Evolutionary conservation across 2,113 vertebrate genomes (phyloP).

Genomic region (Microtus pennsylvanicus): DNA sequence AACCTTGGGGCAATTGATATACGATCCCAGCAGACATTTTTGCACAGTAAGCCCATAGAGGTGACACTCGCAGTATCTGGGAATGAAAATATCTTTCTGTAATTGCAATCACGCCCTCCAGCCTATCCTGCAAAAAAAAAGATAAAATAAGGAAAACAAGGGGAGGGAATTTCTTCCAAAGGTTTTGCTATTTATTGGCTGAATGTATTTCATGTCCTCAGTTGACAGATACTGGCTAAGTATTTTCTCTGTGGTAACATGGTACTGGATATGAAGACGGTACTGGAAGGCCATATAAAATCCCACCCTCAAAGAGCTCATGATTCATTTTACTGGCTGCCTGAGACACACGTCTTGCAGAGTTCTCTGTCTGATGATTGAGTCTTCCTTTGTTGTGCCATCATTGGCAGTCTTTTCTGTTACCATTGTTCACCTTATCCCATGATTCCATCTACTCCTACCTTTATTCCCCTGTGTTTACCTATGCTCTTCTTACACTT

Average conservation of each 20-base stretch:
- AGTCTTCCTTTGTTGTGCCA: fast-evolving
- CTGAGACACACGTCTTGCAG: fast-evolving
- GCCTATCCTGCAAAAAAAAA: not conserved
- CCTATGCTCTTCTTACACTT: not conserved
- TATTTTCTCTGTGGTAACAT: not conserved
- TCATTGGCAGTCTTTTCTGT: not conserved
- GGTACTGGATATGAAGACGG: not conserved
- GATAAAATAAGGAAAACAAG: not conserved
- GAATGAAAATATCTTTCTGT: not conserved
- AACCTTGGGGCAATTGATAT: not conserved
- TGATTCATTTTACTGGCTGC: no score
- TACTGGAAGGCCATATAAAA: not conserved
- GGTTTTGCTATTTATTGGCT: not conserved
- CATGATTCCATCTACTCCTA: not conserved
- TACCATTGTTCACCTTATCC: not conserved
- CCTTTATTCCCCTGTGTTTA: not conserved
- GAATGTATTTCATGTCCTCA: not conserved
- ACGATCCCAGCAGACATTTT: not conserved
- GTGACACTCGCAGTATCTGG: not conserved
- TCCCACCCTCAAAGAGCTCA: not conserved
- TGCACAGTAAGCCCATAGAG: not conserved
- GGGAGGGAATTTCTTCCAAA: not conserved
- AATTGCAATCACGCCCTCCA: not conserved
- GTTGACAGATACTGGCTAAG: not conserved
- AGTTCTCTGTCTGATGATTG: fast-evolving